Evolutionary conservation across 1,140 invertebrate species (phyloP), one percentile per base, ranked within the genome.

Genomic region (Leptinotarsa lineolata): DNA sequence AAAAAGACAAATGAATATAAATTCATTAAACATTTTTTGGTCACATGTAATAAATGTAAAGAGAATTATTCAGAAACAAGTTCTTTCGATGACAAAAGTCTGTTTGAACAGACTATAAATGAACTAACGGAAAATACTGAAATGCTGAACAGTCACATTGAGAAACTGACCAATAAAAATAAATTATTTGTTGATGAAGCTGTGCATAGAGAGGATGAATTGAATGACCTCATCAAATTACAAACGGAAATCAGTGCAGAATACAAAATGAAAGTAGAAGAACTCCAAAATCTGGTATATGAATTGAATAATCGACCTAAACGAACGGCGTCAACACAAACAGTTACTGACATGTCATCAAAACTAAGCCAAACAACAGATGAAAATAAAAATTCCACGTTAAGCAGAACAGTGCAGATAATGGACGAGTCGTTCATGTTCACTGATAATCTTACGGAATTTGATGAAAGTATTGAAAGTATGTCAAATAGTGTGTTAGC

Each of bases 21-120:
- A 54, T 54, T 54, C 48, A 16, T 54, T 54, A 16, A 54, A 54
- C 11, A 54, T 54, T 11, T 54, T 16, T 54, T 54, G 48, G 16
- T 54, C 16, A 11, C 16, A 12, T n/a, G n/a, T n/a, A n/a, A n/a
- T n/a, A n/a, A n/a, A n/a, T n/a, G n/a, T n/a, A n/a, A n/a, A n/a
- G n/a, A 12, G 48, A 54, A 11, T 16, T 54, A 54, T 54, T 54
- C 48, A 12, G 48, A 16, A 54, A 54, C 48, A 12, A 54, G 48
- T 16, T 54, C 48, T 11, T 11, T 16, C 11, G 48, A 54, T 54
- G 48, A 54, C 11, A 54, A 54, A 54, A 54, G 48, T 54, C 48
- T 54, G 48, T 16, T 54, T 54, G 48, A 54, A 54, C 48, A 54
- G 48, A 54, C 48, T 54, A 54, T 54, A 54, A 54, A 54, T 54